These are phyloP conservation scores for Salvator merianae DNA, from an alignment of 2,113 vertebrate species.

Conservation along the genomic window DNA sequence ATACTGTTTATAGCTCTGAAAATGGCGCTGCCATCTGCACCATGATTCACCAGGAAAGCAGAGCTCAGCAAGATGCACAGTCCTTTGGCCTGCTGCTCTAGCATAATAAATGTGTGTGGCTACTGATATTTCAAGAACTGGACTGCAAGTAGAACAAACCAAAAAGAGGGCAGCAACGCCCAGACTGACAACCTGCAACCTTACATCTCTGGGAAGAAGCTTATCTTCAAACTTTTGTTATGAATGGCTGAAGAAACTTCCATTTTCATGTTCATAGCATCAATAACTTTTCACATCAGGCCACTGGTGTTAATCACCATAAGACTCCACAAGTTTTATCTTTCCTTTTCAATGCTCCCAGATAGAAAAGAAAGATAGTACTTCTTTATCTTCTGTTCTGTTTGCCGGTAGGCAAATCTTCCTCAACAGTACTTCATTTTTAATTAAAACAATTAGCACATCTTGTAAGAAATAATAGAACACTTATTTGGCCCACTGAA, in stretches of 20 bases:
- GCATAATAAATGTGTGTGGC: not conserved
- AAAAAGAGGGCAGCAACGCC: rapidly evolving
- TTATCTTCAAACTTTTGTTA: not conserved
- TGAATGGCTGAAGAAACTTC: conserved; percentile 10
- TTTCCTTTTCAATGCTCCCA: not conserved
- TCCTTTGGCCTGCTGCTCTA: conserved; percentile 36
- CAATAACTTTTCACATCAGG: not conserved
- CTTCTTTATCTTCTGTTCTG: not conserved
- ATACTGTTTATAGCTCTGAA: conserved; percentile 89
- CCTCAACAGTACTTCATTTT: not conserved
- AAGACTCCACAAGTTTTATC: rapidly evolving
- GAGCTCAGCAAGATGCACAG: conserved; percentile 26
- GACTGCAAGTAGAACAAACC: not conserved
- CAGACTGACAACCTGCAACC: not conserved
- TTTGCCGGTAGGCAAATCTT: not conserved
- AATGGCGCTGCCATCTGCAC: conserved; percentile 91
- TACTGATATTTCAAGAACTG: rapidly evolving
- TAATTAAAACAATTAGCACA: not conserved
- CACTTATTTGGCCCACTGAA: not conserved
- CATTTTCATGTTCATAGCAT: not conserved
- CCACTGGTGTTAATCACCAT: rapidly evolving
- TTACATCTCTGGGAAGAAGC: not conserved
- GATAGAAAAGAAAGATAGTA: not conserved
- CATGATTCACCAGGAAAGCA: conserved; percentile 53
- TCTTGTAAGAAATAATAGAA: not conserved